These are phyloP conservation scores for Xenopus tropicalis DNA, from an alignment of 2,113 vertebrate genomes.

Conservation along the genomic window DNA sequence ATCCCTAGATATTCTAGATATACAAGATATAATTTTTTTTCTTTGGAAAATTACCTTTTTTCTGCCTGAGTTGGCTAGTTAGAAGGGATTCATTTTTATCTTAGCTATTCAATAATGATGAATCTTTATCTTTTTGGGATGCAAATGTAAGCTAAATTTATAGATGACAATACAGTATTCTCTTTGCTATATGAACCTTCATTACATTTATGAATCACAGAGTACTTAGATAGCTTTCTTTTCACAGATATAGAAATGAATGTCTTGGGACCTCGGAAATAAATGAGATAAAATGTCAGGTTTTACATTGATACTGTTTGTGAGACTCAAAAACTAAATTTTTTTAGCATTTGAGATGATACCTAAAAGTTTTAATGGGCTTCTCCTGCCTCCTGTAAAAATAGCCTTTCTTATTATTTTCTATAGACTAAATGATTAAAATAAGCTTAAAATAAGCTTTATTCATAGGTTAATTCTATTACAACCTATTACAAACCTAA, in stretches of 20 bases:
- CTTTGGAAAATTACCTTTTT: not conserved
- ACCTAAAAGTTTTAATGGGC: not conserved
- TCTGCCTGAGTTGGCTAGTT: slow-evolving; percentile 1
- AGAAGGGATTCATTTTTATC: not conserved
- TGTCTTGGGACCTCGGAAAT: slow-evolving; percentile 10
- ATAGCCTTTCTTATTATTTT: too few relatives aligned
- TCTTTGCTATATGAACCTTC: slow-evolving; percentile 19
- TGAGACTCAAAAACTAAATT: too few relatives aligned
- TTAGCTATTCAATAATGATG: slow-evolving; percentile 22
- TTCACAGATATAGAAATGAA: slow-evolving; percentile 19
- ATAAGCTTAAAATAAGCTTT: too few relatives aligned
- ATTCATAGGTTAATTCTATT: too few relatives aligned
- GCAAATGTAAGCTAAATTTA: slow-evolving; percentile 8
- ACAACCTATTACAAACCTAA: too few relatives aligned
- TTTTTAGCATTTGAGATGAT: not conserved
- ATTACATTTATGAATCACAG: slow-evolving; percentile 24
- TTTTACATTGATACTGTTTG: not conserved
- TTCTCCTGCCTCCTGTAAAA: too few relatives aligned
- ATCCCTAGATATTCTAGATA: too few relatives aligned
- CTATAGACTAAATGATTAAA: too few relatives aligned
- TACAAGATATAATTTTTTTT: slow-evolving; percentile 3
- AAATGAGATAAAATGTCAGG: slow-evolving; percentile 15
- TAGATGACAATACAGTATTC: slow-evolving; percentile 30
- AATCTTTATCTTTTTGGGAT: slow-evolving; percentile 25
- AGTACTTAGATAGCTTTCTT: not conserved